Conservation (phyloP, 2,113 vertebrate species). For the Typhlomys cinereus region DNA sequence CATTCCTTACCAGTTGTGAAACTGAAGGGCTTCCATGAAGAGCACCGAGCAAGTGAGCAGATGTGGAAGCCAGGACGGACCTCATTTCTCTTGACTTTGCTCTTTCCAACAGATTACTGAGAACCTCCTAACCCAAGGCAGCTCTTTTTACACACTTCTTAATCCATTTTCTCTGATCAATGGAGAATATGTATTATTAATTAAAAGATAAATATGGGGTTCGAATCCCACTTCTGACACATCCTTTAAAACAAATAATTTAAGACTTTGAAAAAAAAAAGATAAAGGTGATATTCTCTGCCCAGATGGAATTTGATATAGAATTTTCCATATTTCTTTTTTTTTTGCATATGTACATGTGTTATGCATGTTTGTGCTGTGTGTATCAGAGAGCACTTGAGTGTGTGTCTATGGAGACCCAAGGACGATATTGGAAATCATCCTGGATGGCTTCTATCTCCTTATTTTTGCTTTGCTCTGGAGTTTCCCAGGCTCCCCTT, state of each 20-base stretch:
- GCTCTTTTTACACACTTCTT: not conserved
- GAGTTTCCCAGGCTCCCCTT: no score
- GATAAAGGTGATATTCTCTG: conserved; percentile 22
- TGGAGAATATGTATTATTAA: conserved; percentile 1
- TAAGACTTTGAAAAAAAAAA: no score
- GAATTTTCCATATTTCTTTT: not conserved
- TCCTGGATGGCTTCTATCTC: no score
- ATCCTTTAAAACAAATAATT: no score
- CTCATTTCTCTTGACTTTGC: not conserved
- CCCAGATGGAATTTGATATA: not conserved
- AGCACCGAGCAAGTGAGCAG: not conserved
- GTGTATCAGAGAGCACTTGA: no score
- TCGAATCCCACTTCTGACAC: no score
- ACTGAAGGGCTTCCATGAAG: not conserved
- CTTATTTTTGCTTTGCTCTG: no score
- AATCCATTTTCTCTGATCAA: not conserved
- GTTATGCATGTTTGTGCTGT: no score
- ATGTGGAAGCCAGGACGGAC: not conserved
- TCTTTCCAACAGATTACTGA: not conserved
- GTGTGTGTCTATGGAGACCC: no score
- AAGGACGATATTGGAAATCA: no score
- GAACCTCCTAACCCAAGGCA: not conserved
- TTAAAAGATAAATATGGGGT: no score
- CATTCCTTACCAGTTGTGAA: not conserved
- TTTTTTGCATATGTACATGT: no score